Conservation (phyloP, 2,113 vertebrate species). For the Odontesthes bonariensis region DNA sequence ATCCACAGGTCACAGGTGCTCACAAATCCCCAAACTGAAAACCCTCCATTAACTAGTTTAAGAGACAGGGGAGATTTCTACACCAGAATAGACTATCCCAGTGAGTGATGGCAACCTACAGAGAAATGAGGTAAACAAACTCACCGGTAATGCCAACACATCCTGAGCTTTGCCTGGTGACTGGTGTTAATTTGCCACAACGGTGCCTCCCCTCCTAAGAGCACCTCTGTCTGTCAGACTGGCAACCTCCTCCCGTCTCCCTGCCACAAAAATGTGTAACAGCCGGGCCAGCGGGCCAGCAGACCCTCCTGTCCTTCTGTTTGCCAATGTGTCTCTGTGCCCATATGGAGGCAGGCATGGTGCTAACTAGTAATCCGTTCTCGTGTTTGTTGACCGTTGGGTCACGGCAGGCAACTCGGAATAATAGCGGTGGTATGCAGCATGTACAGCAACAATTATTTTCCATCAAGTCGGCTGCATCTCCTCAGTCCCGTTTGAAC, state of each 20-base stretch:
- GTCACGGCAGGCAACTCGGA: conserved; percentile 77
- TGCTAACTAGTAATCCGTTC: conserved; percentile 83
- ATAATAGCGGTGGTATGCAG: conserved; percentile 67
- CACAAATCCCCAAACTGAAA: conserved; percentile 35
- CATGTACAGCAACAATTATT: conserved; percentile 1
- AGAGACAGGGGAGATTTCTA: conserved; percentile 24
- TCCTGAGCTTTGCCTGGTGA: conserved; percentile 25
- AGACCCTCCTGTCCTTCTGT: conserved; percentile 31
- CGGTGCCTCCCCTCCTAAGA: conserved; percentile 22
- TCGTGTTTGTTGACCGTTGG: conserved; percentile 83
- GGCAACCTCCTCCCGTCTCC: conserved; percentile 61
- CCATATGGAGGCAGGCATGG: conserved; percentile 40
- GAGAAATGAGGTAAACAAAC: conserved; percentile 38
- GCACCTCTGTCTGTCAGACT: conserved; percentile 46
- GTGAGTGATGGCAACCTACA: conserved; percentile 38
- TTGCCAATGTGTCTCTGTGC: conserved; percentile 77
- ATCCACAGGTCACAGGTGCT: conserved; percentile 40
- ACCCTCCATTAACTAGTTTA: conserved; percentile 47
- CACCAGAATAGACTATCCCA: conserved; percentile 24
- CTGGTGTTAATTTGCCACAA: conserved; percentile 43
- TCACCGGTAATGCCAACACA: conserved; percentile 33
- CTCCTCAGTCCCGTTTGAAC: not conserved
- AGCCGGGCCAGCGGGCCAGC: conserved; percentile 47
- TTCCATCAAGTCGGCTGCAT: not conserved
- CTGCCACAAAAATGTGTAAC: conserved; percentile 77